These are phyloP conservation scores for Piscicola geometra DNA, from an alignment of 2,888 invertebrate species.

Conservation along the genomic window DNA sequence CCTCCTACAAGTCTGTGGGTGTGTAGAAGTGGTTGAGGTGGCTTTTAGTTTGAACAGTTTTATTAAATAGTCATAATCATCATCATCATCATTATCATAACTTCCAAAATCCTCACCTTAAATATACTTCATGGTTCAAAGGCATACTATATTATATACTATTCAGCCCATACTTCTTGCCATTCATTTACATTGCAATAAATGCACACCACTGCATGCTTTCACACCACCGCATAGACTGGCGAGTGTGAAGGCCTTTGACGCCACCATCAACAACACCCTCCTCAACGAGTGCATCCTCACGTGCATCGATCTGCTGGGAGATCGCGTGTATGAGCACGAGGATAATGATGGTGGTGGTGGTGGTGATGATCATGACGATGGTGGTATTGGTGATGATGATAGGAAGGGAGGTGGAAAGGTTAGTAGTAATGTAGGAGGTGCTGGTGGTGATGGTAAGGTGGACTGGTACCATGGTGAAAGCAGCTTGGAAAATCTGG, in stretches of 20 bases:
- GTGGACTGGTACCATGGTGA: neutral
- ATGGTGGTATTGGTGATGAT: neutral
- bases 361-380: neutral
- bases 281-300: neutral
- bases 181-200: too few relatives aligned
- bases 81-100: slow-evolving; percentile 13
- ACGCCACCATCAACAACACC: neutral
- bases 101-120: too few relatives aligned
- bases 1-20: neutral
- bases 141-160: too few relatives aligned
- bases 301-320: neutral
- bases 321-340: neutral
- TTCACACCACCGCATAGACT: too few relatives aligned
- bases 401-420: neutral
- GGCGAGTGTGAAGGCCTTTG: neutral
- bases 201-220: too few relatives aligned
- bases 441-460: slow-evolving; percentile 15
- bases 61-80: slow-evolving; percentile 8
- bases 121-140: too few relatives aligned
- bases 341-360: slow-evolving; percentile 1
- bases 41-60: neutral
- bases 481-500: neutral
- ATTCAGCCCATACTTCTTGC: too few relatives aligned
- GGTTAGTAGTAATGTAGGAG: neutral
- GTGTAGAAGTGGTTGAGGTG: too few relatives aligned